Percentiles rank a stretch among this genome's conserved stretches.
Evolutionary conservation across 2,888 invertebrate genomes (phyloP).

Genomic region (Lasioglossum vierecki): DNA sequence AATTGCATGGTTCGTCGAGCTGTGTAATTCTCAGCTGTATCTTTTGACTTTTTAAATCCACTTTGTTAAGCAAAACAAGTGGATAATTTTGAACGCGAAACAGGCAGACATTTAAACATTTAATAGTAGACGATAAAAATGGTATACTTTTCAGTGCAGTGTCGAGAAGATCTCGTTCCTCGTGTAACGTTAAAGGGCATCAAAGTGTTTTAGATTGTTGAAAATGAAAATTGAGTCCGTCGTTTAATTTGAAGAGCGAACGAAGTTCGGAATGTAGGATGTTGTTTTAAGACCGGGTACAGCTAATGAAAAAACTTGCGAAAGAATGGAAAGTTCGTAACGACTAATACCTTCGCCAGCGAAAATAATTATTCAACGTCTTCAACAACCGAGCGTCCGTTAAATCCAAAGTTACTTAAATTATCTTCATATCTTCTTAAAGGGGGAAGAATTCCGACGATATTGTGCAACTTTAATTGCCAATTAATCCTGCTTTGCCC

Average conservation of each 20-base stretch:
- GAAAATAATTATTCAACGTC: constrained; percentile 11
- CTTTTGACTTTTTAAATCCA: too few species aligned
- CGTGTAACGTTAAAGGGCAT: neutral
- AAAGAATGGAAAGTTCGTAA: constrained; percentile 2
- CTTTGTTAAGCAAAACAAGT: neutral
- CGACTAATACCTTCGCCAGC: constrained; percentile 6
- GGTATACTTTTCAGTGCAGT: neutral
- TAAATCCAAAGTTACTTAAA: constrained; percentile 16
- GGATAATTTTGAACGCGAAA: neutral
- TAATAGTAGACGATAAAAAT: neutral
- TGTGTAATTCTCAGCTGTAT: neutral
- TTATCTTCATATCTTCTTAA: neutral
- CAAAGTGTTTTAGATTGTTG: neutral
- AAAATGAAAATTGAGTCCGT: neutral
- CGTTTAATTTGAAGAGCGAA: constrained; percentile 5
- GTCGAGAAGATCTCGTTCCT: neutral
- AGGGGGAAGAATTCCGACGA: neutral
- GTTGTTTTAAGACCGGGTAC: neutral
- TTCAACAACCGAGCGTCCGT: neutral
- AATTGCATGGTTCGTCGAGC: neutral
- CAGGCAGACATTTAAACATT: neutral
- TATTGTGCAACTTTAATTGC: constrained; percentile 27
- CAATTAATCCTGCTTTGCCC: constrained; percentile 17
- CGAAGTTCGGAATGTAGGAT: neutral
- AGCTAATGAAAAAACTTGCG: constrained; percentile 18